phyloP scores from a whole-genome alignment of 1,140 invertebrate genomes.

The Aporrectodea caliginosa region DNA sequence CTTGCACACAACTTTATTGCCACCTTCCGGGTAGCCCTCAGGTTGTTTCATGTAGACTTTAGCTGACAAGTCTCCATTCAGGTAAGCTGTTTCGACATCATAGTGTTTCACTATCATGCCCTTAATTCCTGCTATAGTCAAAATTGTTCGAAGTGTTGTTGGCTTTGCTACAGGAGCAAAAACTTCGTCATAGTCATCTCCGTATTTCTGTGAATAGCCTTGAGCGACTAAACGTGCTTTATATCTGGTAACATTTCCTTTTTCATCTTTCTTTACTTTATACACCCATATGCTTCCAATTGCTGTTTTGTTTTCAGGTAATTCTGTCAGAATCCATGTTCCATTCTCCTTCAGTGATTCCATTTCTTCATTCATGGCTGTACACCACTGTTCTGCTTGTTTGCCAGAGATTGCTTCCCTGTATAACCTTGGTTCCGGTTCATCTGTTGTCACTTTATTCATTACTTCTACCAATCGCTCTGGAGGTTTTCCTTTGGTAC shows the following conservation, averaged over 20 bases:
- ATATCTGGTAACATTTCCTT: conserved; percentile 8
- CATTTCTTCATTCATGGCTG: conserved; percentile 31
- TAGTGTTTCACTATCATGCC: neutral
- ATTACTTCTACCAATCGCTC: neutral
- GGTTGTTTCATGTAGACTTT: conserved; percentile 15
- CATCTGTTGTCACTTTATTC: conserved; percentile 7
- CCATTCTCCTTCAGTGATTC: neutral
- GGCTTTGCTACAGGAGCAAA: conserved; percentile 8
- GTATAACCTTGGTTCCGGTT: neutral
- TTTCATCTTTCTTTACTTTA: neutral
- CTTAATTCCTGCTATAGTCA: neutral
- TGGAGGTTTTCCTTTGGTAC: neutral
- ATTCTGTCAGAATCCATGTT: neutral
- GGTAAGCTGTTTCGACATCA: neutral
- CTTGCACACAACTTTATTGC: neutral
- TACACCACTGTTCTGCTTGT: conserved; percentile 13
- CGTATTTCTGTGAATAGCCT: neutral
- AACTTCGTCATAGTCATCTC: conserved; percentile 3
- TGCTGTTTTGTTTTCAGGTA: neutral
- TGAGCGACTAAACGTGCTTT: conserved; percentile 14
- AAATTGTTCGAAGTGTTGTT: neutral
- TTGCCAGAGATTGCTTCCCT: neutral
- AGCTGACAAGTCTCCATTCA: neutral
- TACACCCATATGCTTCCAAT: conserved; percentile 1
- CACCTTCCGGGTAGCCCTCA: neutral